Evolutionary conservation across 2,113 vertebrate species (phyloP), one percentile per base, ranked within the genome.

Genomic region (Cryptomyrus ogoouensis): DNA sequence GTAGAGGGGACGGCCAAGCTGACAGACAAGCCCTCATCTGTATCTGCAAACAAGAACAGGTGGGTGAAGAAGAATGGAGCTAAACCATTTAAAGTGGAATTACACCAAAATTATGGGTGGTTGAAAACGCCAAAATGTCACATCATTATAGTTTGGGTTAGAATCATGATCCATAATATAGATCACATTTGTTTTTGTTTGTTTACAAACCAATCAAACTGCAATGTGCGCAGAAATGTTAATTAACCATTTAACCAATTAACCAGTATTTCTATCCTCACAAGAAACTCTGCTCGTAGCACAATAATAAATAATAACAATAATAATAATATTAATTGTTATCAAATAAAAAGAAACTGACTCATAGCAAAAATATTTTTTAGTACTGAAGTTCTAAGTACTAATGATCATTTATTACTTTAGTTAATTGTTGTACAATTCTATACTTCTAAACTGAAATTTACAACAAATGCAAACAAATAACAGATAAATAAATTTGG

Each of bases 1-100:
- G 95, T 96, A 47, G 96, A 96, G 90, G 96, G 96, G 50, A 96
- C 89, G 8, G 92, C 89, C 58, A 93, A 86, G 58, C 89, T 91
- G 21, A 91, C 62, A 80, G 91, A 1, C 39, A 91, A 46, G 19
- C 91, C 91, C 42, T 92, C 92, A 27, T 92, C 93, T n/a, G 21
- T 62, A 12, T 94, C 93, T 87, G 88, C 92, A 89, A 70, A 49
- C 2, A 85, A 47, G 39, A 42, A 46, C 6, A 47, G 15, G 80
- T 5, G 17, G 17, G 80, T 44, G 42, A 17, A 84, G 19, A 83
- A 35, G 58, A 42, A 52, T 31, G 56, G 52, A 70, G 27, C 49
- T n/a, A 86, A 87, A n/a, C 3, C 49, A 49, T 56, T 27, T 44
- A 17, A 39, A 62, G 77, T 39, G 42, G 15, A 42, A 44, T 83